Evolutionary conservation across 2,888 invertebrate species (phyloP).

Genomic region (Sympetrum striolatum): DNA sequence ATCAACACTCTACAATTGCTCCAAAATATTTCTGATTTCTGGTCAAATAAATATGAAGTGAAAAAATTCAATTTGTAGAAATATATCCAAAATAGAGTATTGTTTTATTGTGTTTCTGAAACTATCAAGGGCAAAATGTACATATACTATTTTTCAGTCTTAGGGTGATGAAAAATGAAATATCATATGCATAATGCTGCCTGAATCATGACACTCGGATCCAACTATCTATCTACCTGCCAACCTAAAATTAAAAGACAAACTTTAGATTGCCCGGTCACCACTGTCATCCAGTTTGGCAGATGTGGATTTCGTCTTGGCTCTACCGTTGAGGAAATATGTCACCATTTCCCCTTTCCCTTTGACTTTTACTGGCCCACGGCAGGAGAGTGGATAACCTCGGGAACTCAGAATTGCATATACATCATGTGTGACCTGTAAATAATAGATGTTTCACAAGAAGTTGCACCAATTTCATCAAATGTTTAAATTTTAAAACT

Average conservation of each 20-base stretch:
- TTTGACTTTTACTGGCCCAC: conserved; percentile 89
- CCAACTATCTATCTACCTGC: not conserved
- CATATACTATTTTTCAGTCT: conserved; percentile 18
- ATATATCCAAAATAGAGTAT: not conserved
- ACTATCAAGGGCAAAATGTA: not conserved
- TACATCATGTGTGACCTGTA: conserved; percentile 86
- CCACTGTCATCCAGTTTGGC: conserved; percentile 4
- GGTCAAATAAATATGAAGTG: not conserved
- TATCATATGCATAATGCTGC: not conserved
- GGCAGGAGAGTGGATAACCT: conserved; percentile 82
- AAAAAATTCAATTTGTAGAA: not conserved
- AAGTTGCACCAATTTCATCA: no score
- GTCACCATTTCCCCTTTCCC: conserved; percentile 96
- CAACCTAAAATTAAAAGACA: not conserved
- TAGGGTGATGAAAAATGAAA: conserved; percentile 6
- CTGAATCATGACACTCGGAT: not conserved
- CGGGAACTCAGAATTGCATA: conserved; percentile 78
- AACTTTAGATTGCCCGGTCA: not conserved
- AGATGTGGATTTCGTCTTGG: conserved; percentile 22
- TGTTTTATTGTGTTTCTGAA: not conserved
- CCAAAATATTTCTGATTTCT: not conserved
- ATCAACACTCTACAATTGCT: not conserved
- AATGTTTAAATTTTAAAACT: no score
- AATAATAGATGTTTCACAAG: not conserved
- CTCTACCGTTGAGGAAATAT: conserved; percentile 73